phyloP scores from a whole-genome alignment of 1,140 invertebrate species.

The Caenorhabditis remanei region DNA sequence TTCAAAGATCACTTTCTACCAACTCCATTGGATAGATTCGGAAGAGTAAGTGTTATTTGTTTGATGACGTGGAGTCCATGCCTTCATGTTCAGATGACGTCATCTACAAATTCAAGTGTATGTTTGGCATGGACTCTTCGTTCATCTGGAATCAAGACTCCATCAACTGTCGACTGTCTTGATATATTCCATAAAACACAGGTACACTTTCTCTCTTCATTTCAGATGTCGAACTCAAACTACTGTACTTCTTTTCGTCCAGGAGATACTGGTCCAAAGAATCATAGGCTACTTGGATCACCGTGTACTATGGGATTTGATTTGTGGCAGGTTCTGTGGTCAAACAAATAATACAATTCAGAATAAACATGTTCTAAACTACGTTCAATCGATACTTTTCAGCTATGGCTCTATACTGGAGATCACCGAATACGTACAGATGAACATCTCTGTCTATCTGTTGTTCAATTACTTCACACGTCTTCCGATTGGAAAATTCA shows the following conservation, averaged over 20 bases:
- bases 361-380: no score
- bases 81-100: constrained; percentile 22
- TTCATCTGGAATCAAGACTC: constrained; percentile 46
- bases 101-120: constrained; percentile 19
- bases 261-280: constrained; percentile 62
- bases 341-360: neutral
- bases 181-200: constrained; percentile 66
- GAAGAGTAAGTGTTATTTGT: constrained; percentile 81
- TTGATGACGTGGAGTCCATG: constrained; percentile 5
- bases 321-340: constrained; percentile 74
- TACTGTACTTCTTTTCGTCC: constrained; percentile 71
- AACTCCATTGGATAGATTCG: constrained; percentile 86
- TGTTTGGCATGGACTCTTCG: constrained; percentile 32
- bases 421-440: constrained; percentile 71
- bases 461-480: constrained; percentile 59
- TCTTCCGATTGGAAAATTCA: constrained; percentile 65
- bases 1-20: constrained; percentile 96
- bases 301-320: constrained; percentile 76
- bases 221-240: constrained; percentile 58
- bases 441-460: constrained; percentile 69
- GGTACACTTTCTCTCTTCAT: constrained; percentile 71
- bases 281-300: constrained; percentile 68
- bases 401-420: constrained; percentile 72
- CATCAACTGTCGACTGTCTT: constrained; percentile 30
- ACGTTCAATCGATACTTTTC: constrained; percentile 53